Percentiles rank a stretch among this genome's conserved stretches.
phyloP scores from a whole-genome alignment of 2,888 invertebrate species.

The Heliconius cydno region DNA sequence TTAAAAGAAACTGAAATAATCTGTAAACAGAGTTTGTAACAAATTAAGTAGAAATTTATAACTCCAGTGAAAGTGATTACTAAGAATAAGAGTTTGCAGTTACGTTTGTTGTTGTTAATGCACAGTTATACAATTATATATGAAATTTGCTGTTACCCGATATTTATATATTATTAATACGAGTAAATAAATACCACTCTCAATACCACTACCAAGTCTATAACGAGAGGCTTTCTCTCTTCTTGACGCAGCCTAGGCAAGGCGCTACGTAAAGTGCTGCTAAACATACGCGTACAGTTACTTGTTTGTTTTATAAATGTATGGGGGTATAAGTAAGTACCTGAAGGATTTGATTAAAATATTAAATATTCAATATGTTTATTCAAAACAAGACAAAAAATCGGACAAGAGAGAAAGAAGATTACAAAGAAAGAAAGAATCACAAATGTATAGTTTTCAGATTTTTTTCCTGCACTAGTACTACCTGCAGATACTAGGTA shows the following conservation, averaged over 20 bases:
- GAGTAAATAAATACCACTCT: slow-evolving; percentile 1
- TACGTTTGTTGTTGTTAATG: neutral
- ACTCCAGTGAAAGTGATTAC: slow-evolving; percentile 6
- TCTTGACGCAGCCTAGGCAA: neutral
- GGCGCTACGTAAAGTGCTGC: neutral
- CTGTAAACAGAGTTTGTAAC: neutral
- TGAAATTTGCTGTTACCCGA: neutral
- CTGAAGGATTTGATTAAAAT: neutral
- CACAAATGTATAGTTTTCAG: too few species aligned
- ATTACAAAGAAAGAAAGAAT: too few species aligned
- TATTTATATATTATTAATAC: neutral
- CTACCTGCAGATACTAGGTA: too few species aligned
- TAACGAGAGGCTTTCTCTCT: slow-evolving; percentile 3
- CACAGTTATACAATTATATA: neutral
- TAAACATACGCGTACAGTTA: neutral
- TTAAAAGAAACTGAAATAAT: slow-evolving; percentile 9
- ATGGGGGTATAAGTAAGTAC: too few species aligned
- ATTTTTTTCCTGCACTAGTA: too few species aligned
- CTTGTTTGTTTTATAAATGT: neutral
- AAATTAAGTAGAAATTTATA: slow-evolving; percentile 6
- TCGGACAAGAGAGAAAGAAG: too few species aligned
- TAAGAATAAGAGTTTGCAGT: neutral
- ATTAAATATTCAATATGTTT: too few species aligned
- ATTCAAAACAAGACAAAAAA: neutral
- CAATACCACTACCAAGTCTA: neutral